Percentiles rank a stretch among this genome's conserved stretches.
These are phyloP conservation scores for Ladona fulva DNA, from an alignment of 1,140 invertebrate genomes.

Conservation along the genomic window DNA sequence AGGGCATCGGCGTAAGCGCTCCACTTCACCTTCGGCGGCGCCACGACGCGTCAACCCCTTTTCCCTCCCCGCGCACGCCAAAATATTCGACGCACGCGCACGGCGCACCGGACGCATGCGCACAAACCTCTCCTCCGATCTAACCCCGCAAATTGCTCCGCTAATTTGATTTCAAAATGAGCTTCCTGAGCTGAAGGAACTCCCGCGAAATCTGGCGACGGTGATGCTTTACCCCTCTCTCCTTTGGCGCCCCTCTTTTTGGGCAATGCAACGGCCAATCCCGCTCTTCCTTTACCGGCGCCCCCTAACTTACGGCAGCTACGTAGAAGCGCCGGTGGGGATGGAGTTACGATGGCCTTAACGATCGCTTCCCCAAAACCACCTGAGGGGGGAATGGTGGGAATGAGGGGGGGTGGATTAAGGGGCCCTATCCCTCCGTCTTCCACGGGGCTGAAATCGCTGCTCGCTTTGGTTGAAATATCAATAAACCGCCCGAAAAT, in stretches of 20 bases:
- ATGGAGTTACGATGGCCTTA: not conserved
- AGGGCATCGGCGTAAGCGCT: too few relatives aligned
- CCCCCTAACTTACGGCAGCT: not conserved
- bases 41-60: too few relatives aligned
- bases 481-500: too few relatives aligned
- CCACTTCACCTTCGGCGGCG: too few relatives aligned
- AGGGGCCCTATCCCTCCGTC: not conserved
- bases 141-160: not conserved
- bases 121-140: too few relatives aligned
- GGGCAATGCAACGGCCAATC: not conserved
- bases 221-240: not conserved
- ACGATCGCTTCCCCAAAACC: not conserved
- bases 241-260: not conserved
- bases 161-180: not conserved
- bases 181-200: not conserved
- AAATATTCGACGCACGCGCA: not conserved
- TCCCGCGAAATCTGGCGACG: not conserved
- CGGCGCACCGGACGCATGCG: not conserved
- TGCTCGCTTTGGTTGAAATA: too few relatives aligned
- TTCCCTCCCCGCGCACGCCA: too few relatives aligned
- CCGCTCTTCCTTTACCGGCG: too few relatives aligned
- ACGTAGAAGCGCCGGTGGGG: not conserved
- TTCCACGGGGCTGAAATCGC: not conserved
- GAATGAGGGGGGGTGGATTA: not conserved
- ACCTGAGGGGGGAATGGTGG: not conserved